phyloP scores from a whole-genome alignment of 2,888 invertebrate species.

The Eristalis arbustorum region DNA sequence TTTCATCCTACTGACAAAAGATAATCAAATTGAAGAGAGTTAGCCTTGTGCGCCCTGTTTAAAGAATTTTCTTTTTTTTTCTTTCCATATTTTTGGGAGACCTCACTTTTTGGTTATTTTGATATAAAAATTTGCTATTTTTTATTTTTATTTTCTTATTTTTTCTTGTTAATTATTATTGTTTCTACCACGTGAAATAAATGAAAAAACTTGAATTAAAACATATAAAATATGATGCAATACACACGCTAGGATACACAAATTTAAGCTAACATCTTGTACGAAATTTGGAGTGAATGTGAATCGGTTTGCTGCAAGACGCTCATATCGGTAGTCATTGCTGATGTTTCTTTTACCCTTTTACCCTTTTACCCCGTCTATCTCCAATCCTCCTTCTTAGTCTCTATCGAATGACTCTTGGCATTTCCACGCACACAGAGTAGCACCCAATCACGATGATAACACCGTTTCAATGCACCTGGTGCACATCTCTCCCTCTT shows the following conservation, averaged over 20 bases:
- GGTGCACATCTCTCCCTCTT: background rate
- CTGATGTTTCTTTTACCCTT: slow-evolving; percentile 49
- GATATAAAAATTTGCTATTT: slow-evolving; percentile 31
- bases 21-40: slow-evolving; percentile 51
- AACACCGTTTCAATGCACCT: too few relatives aligned
- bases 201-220: slow-evolving; percentile 17
- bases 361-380: background rate
- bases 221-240: background rate
- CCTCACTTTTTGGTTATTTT: slow-evolving; percentile 59
- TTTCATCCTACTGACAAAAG: slow-evolving; percentile 55
- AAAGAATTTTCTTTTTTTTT: slow-evolving; percentile 2
- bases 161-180: slow-evolving; percentile 45
- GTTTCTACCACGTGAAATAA: slow-evolving; percentile 7
- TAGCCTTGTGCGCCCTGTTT: background rate
- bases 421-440: background rate
- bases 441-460: too few relatives aligned
- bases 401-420: slow-evolving; percentile 15
- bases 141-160: slow-evolving; percentile 10
- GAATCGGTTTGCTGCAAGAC: slow-evolving; percentile 43
- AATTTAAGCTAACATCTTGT: slow-evolving; percentile 22
- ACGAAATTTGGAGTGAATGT: slow-evolving; percentile 3
- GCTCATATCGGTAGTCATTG: slow-evolving; percentile 73
- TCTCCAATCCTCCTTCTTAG: background rate
- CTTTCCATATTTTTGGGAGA: slow-evolving; percentile 19
- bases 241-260: background rate